These are phyloP conservation scores for Acanthosepion pharaonis DNA, from an alignment of 2,888 invertebrate species.

Conservation along the genomic window DNA sequence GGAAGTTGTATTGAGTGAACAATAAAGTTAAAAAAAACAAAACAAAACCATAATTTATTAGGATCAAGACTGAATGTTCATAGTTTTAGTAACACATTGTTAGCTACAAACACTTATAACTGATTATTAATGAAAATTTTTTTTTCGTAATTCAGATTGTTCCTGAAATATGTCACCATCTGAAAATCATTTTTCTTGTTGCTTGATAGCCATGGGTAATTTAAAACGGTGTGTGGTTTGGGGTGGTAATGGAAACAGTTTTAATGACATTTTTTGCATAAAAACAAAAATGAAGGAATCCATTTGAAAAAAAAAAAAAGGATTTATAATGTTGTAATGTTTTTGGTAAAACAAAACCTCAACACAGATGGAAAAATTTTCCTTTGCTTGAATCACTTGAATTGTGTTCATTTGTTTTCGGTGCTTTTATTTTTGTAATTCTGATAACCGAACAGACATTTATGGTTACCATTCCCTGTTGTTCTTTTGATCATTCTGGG, in stretches of 20 bases:
- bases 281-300: background rate
- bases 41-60: no score
- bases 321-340: no score
- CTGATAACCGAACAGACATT: background rate
- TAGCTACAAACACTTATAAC: no score
- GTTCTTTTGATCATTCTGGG: background rate
- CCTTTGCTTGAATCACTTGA: background rate
- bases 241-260: background rate
- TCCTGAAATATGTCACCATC: background rate
- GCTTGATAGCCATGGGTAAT: background rate
- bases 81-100: no score
- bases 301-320: background rate
- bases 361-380: background rate
- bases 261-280: background rate
- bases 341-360: background rate
- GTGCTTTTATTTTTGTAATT: background rate
- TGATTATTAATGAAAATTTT: no score
- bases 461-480: background rate
- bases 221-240: background rate
- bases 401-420: background rate
- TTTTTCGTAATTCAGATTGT: no score
- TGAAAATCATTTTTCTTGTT: background rate
- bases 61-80: no score
- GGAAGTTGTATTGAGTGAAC: no score
- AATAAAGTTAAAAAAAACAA: no score